Evolutionary conservation across 2,888 invertebrate genomes (phyloP).

Genomic region (Cosmopolites sordidus): DNA sequence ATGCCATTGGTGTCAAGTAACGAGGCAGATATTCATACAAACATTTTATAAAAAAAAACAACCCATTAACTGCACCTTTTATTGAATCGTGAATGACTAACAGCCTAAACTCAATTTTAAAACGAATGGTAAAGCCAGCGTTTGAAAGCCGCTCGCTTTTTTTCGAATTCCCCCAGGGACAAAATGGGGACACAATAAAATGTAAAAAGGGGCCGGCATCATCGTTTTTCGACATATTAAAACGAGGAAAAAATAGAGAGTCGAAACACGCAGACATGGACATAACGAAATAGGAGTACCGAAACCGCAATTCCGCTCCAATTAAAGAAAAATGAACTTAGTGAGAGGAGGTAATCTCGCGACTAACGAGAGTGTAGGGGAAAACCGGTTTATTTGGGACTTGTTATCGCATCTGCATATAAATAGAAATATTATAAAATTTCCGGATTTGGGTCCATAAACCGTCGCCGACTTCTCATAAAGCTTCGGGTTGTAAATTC

Average conservation of each 20-base stretch:
- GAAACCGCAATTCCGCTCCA: conserved; percentile 26
- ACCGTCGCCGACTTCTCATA: neutral
- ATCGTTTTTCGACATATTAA: neutral
- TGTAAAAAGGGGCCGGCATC: neutral
- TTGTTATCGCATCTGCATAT: conserved; percentile 39
- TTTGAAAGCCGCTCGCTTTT: neutral
- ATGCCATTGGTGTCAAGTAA: too few species aligned
- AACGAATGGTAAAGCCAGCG: neutral
- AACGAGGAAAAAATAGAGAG: neutral
- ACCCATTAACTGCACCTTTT: too few species aligned
- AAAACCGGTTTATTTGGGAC: conserved; percentile 30
- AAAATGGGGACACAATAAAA: too few species aligned
- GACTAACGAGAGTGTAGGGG: conserved; percentile 19
- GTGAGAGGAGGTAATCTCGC: conserved; percentile 31
- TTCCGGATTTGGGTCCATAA: conserved; percentile 18
- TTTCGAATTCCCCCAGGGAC: neutral
- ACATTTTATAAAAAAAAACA: too few species aligned
- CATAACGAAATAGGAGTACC: conserved; percentile 2
- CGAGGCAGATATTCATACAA: too few species aligned
- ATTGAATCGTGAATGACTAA: too few species aligned
- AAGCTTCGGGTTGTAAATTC: neutral
- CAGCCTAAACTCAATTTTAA: neutral
- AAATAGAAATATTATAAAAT: conserved; percentile 42
- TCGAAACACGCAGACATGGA: neutral
- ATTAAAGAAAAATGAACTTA: conserved; percentile 33